Percentiles rank a stretch among this genome's conserved stretches.
Conservation (phyloP, 2,797 vertebrate species). For the Intellagama lesueurii region DNA sequence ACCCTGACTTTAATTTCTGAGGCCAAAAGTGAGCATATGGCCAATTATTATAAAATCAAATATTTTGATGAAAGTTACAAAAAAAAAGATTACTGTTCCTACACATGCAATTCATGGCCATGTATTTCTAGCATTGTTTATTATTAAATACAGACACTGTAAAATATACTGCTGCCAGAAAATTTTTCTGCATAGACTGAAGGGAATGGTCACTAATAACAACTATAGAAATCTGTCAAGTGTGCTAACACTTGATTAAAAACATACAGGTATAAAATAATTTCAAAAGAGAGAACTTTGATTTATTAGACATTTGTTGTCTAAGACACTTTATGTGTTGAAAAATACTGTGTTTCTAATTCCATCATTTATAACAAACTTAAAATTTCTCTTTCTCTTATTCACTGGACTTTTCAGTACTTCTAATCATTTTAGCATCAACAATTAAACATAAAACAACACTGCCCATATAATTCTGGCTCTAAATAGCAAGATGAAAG, state of each 20-base stretch:
- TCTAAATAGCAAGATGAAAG: constrained; percentile 57
- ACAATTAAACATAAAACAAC: constrained; percentile 58
- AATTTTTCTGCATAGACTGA: constrained; percentile 52
- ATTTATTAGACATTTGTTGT: constrained; percentile 45
- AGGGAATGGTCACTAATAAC: constrained; percentile 61
- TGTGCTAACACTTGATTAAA: constrained; percentile 21
- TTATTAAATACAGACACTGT: constrained; percentile 55
- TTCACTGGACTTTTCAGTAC: constrained; percentile 45
- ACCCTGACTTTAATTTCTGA: constrained; percentile 46
- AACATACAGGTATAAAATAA: constrained; percentile 49
- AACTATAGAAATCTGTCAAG: constrained; percentile 47
- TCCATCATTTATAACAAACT: background rate
- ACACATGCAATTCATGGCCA: constrained; percentile 42
- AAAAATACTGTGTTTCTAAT: background rate
- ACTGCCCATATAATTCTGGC: constrained; percentile 48
- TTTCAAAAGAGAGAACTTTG: constrained; percentile 28
- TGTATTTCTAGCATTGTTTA: constrained; percentile 55
- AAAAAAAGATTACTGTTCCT: constrained; percentile 7
- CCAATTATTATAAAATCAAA: constrained; percentile 61
- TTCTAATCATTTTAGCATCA: constrained; percentile 44
- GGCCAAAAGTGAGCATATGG: constrained; percentile 37
- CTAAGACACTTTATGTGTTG: constrained; percentile 1
- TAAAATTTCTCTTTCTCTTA: constrained; percentile 58
- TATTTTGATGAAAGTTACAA: constrained; percentile 52
- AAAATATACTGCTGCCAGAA: constrained; percentile 54